Conservation (phyloP, 2,113 vertebrate genomes). For the Pontoporia blainvillei region DNA sequence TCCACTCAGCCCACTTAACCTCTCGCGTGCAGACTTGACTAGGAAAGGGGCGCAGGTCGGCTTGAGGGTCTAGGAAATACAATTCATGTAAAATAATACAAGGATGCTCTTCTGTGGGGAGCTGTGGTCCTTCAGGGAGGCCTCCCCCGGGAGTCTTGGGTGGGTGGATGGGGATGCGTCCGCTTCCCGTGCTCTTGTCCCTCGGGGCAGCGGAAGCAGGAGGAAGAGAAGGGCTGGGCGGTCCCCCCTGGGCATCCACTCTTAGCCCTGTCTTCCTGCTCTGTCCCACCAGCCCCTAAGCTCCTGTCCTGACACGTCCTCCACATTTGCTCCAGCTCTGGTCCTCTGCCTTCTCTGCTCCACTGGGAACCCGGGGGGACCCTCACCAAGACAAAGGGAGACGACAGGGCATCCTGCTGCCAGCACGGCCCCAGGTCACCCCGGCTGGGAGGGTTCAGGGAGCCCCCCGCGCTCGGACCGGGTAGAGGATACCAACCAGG, state of each 20-base stretch:
- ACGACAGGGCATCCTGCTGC: accelerated
- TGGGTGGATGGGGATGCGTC: no score
- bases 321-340: no score
- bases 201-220: background rate
- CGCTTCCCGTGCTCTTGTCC: no score
- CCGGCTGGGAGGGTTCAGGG: background rate
- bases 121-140: no score
- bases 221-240: background rate
- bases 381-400: background rate
- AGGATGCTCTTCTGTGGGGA: background rate
- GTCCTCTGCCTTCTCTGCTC: background rate
- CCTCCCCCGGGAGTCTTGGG: accelerated
- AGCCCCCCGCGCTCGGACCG: background rate
- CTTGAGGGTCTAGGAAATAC: background rate
- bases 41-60: background rate
- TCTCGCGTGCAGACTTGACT: background rate
- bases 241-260: no score
- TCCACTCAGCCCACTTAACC: background rate
- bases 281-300: accelerated
- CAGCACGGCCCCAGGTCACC: background rate
- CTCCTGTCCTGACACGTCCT: background rate
- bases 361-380: no score
- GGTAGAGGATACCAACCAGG: background rate
- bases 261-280: background rate
- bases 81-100: background rate